Evolutionary conservation across 2,797 vertebrate species (phyloP).

Genomic region (Muraenolepis orangiensis): DNA sequence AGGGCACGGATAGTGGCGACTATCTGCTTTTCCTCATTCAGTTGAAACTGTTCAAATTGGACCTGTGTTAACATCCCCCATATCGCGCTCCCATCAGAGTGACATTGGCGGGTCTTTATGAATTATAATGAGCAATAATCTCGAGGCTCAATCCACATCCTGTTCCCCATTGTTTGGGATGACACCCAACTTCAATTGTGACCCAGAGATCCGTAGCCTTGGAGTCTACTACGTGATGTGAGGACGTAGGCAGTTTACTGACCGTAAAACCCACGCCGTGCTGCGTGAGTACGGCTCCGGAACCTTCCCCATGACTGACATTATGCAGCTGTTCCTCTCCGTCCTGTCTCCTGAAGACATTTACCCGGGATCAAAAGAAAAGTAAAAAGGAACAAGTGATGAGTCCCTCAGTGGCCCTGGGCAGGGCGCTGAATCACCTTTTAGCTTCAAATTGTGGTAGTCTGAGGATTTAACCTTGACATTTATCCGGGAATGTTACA

Average conservation of each 20-base stretch:
- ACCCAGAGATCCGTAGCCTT: neutral
- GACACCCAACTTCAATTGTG: neutral
- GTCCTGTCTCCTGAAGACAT: neutral
- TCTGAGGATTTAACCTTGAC: neutral
- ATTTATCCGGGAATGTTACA: neutral
- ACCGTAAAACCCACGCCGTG: neutral
- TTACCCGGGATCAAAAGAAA: neutral
- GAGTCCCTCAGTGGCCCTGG: neutral
- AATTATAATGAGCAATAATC: neutral
- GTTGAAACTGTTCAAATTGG: neutral
- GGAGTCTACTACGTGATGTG: neutral
- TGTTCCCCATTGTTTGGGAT: neutral
- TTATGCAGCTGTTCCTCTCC: neutral
- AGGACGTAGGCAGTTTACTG: slow-evolving; percentile 1
- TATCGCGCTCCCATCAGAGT: neutral
- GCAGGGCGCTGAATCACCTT: neutral
- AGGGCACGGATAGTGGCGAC: neutral
- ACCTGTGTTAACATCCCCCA: neutral
- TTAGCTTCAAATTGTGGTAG: neutral
- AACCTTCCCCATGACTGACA: neutral
- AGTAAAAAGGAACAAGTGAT: neutral
- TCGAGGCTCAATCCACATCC: neutral
- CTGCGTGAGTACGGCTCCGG: neutral
- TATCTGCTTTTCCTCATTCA: neutral
- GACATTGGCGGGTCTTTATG: neutral